Evolutionary conservation across 2,888 invertebrate genomes (phyloP).

Genomic region (Hylaea fasciaria): DNA sequence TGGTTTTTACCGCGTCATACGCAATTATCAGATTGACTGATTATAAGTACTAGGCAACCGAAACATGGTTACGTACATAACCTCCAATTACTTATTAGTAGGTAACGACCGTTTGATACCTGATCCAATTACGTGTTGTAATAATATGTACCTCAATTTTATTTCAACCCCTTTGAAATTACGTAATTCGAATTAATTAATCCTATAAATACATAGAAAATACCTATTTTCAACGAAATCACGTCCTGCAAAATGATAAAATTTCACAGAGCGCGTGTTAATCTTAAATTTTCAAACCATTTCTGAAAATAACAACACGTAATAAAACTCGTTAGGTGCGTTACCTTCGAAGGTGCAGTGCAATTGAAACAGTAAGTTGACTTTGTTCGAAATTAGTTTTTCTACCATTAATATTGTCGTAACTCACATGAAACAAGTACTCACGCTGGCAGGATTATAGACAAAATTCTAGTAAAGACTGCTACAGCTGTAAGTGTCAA

Average conservation of each 20-base stretch:
- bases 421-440: too few relatives aligned
- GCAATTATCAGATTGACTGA: too few relatives aligned
- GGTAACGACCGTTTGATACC: not conserved
- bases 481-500: too few relatives aligned
- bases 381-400: too few relatives aligned
- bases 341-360: constrained; percentile 20
- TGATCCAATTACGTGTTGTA: not conserved
- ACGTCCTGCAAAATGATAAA: constrained; percentile 17
- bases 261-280: constrained; percentile 21
- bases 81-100: not conserved
- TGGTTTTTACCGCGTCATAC: too few relatives aligned
- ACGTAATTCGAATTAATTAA: constrained; percentile 23
- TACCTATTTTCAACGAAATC: constrained; percentile 17
- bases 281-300: constrained; percentile 46
- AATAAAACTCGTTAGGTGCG: constrained; percentile 68
- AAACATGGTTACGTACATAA: too few relatives aligned
- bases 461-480: too few relatives aligned
- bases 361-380: not conserved
- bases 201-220: constrained; percentile 20
- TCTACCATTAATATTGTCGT: too few relatives aligned
- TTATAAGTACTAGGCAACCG: too few relatives aligned
- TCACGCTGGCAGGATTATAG: too few relatives aligned
- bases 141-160: not conserved
- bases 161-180: constrained; percentile 6
- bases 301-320: constrained; percentile 69